A percentile compares a stretch with the other conserved stretches of the same genome.
phyloP scores from a whole-genome alignment of 2,888 invertebrate genomes.

The Cacoxenus indagator region DNA sequence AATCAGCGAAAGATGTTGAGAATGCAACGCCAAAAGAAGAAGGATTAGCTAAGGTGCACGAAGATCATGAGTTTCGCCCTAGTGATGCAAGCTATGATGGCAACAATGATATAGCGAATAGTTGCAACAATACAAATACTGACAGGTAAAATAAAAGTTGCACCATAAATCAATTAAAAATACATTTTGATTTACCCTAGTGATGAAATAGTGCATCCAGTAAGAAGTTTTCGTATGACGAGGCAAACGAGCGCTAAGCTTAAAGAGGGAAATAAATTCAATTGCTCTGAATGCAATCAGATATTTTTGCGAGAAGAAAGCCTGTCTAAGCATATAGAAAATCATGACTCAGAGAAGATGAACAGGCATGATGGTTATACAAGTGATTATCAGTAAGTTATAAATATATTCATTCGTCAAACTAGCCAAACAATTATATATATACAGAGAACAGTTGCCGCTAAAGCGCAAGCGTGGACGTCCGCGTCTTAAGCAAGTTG shows the following conservation, averaged over 20 bases:
- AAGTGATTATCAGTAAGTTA: no score
- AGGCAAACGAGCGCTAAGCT: neutral
- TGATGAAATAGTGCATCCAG: neutral
- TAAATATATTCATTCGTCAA: no score
- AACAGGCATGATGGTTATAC: no score
- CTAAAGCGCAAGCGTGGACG: no score
- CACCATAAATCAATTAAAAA: neutral
- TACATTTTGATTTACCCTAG: neutral
- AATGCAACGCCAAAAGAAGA: neutral
- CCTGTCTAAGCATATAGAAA: no score
- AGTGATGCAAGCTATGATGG: neutral
- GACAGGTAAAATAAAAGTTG: neutral
- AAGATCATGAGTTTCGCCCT: neutral
- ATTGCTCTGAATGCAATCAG: no score
- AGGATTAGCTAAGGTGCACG: neutral
- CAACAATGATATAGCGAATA: neutral
- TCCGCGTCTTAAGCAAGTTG: neutral
- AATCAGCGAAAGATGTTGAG: neutral
- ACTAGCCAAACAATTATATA: no score
- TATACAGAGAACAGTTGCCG: no score
- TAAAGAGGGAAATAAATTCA: neutral
- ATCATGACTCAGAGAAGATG: no score
- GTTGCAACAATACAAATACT: neutral
- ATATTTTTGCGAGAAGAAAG: no score
- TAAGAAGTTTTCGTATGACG: neutral